phyloP scores from a whole-genome alignment of 64 coral and sea anemone genomes.

The Stylophora pistillata region DNA sequence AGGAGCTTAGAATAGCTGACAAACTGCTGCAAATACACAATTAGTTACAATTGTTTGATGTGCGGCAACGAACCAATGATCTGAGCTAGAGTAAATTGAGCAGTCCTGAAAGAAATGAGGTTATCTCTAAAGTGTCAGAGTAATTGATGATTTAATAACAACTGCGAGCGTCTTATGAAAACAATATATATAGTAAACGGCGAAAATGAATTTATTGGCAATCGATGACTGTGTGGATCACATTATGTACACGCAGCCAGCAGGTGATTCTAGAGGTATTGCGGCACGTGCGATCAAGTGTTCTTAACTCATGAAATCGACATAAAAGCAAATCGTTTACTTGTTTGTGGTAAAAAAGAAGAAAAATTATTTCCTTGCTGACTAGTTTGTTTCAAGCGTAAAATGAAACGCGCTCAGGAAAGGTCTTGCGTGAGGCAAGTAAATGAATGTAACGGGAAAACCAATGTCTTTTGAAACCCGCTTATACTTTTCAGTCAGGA shows the following conservation, averaged over 20 bases:
- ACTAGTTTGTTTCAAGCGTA: not conserved
- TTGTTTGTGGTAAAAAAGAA: not conserved
- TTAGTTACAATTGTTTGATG: constrained; percentile 41
- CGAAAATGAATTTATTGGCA: constrained; percentile 46
- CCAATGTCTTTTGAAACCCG: not conserved
- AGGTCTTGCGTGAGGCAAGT: not conserved
- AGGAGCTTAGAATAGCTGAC: constrained; percentile 10
- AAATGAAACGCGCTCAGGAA: not conserved
- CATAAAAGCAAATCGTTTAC: constrained; percentile 21
- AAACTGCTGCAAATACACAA: constrained; percentile 18
- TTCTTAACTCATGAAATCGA: constrained; percentile 18
- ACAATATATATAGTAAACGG: constrained; percentile 52
- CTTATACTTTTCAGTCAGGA: constrained; percentile 2
- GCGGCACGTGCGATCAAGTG: constrained; percentile 46
- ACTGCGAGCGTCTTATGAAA: constrained; percentile 15
- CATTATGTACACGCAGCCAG: constrained; percentile 1
- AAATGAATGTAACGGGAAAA: not conserved
- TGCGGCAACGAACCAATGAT: not conserved
- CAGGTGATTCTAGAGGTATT: constrained; percentile 48
- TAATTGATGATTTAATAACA: constrained; percentile 53
- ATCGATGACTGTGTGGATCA: constrained; percentile 34
- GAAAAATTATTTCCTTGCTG: not conserved
- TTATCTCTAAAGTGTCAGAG: constrained; percentile 23
- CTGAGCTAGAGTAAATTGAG: not conserved
- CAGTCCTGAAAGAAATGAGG: not conserved